Percentiles rank a stretch among this genome's conserved stretches.
Evolutionary conservation across 2,797 vertebrate genomes (phyloP).

Genomic region (Urosaurus nigricauda): DNA sequence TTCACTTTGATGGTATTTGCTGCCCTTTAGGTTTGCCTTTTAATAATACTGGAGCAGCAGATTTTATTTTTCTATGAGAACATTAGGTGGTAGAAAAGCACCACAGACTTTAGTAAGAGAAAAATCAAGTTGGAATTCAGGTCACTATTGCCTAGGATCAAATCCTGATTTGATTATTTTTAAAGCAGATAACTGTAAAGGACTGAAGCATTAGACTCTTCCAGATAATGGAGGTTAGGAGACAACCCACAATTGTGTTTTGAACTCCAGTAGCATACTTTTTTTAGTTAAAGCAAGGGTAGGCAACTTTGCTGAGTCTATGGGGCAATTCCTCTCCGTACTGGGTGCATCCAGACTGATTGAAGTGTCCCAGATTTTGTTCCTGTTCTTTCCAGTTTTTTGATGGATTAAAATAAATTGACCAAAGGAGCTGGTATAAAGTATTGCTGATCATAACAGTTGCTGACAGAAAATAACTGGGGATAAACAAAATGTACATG

Average conservation of each 20-base stretch:
- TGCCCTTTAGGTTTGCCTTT: slow-evolving; percentile 54
- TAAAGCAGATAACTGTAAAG: background rate
- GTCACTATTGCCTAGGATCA: background rate
- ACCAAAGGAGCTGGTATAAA: too few relatives aligned
- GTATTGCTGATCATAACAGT: too few relatives aligned
- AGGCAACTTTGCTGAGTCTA: too few relatives aligned
- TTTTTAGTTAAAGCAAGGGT: background rate
- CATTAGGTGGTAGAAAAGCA: background rate
- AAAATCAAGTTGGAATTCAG: slow-evolving; percentile 9
- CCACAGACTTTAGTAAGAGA: background rate
- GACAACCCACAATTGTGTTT: too few relatives aligned
- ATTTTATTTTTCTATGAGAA: slow-evolving; percentile 25
- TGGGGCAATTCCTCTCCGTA: too few relatives aligned
- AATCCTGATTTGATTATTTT: background rate
- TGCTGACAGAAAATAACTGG: too few relatives aligned
- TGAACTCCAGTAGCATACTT: background rate
- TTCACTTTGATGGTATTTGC: slow-evolving; percentile 53
- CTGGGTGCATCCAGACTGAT: too few relatives aligned
- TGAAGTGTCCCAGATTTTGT: too few relatives aligned
- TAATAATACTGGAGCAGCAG: slow-evolving; percentile 37
- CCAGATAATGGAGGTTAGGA: background rate
- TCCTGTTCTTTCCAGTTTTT: too few relatives aligned
- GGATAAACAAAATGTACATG: too few relatives aligned
- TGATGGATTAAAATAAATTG: too few relatives aligned
- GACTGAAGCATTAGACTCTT: background rate